These are phyloP conservation scores for Drosophila funebris DNA, from an alignment of 1,140 invertebrate genomes.

Conservation along the genomic window DNA sequence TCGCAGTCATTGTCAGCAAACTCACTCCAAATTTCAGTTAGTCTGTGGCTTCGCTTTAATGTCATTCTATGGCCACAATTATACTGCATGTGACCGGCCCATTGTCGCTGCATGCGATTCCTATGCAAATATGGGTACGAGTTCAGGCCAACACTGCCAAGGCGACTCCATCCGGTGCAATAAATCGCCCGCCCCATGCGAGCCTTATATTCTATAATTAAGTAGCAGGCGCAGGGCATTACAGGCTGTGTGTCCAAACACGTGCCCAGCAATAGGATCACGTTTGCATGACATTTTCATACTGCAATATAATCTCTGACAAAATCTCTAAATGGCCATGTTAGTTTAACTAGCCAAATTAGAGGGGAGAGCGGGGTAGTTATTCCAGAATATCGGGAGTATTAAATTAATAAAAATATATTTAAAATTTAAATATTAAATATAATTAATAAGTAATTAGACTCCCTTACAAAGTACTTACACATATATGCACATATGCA, in stretches of 20 bases:
- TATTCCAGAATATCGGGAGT: no score
- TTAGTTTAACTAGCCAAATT: background rate
- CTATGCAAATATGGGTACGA: conserved; percentile 57
- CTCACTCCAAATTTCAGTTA: conserved; percentile 30
- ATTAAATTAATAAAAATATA: no score
- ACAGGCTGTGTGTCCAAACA: conserved; percentile 32
- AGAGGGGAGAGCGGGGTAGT: background rate
- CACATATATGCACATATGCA: no score
- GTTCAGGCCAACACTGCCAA: background rate
- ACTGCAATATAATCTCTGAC: conserved; percentile 13
- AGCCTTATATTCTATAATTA: conserved; percentile 72
- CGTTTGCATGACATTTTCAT: conserved; percentile 28
- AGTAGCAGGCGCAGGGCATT: conserved; percentile 47
- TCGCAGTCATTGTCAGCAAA: background rate
- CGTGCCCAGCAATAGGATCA: conserved; percentile 30
- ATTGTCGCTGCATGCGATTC: conserved; percentile 68
- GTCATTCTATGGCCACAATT: conserved; percentile 75
- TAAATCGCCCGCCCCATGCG: conserved; percentile 53
- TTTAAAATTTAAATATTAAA: no score
- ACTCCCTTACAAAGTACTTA: no score
- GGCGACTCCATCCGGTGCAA: conserved; percentile 65
- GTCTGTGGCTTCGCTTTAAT: conserved; percentile 73
- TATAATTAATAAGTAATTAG: no score
- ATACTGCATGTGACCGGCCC: conserved; percentile 60
- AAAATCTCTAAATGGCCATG: conserved; percentile 2